Conservation (phyloP, 2,113 vertebrate genomes). For the Brevimyrus niger region DNA sequence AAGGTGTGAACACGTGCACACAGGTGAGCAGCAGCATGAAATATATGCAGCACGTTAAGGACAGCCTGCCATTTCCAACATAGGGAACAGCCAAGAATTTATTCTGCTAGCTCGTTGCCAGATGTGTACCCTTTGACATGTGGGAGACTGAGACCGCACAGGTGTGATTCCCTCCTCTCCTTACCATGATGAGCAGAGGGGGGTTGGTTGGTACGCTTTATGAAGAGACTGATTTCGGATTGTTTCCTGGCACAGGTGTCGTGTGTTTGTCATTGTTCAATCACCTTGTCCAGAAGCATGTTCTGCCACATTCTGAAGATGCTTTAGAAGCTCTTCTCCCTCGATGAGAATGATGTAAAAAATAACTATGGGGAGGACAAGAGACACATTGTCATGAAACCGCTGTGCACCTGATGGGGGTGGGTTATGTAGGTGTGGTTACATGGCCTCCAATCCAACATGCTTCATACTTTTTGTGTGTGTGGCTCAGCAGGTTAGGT, state of each 20-base stretch:
- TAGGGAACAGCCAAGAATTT: not conserved
- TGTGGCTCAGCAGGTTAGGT: not conserved
- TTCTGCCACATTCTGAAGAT: constrained; percentile 93
- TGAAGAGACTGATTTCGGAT: not conserved
- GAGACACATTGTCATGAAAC: not conserved
- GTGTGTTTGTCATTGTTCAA: not conserved
- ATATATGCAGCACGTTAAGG: not conserved
- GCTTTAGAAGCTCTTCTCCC: constrained; percentile 81
- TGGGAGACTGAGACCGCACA: not conserved
- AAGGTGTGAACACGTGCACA: not conserved
- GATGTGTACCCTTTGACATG: not conserved
- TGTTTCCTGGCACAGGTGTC: not conserved
- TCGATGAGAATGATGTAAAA: constrained; percentile 81
- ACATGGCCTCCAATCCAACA: not conserved
- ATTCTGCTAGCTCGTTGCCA: not conserved
- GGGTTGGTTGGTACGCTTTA: not conserved
- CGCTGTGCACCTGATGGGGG: not conserved
- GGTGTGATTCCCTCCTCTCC: not conserved
- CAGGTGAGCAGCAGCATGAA: not conserved
- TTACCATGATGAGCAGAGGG: not conserved
- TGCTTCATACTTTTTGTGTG: not conserved
- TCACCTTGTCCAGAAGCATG: constrained; percentile 77
- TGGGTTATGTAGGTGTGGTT: not conserved
- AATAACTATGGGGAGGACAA: constrained; percentile 65
- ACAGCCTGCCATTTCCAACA: not conserved